Evolutionary conservation across 2,888 invertebrate genomes (phyloP), one percentile per base, ranked within the genome.

Genomic region (Tethea ocularis): DNA sequence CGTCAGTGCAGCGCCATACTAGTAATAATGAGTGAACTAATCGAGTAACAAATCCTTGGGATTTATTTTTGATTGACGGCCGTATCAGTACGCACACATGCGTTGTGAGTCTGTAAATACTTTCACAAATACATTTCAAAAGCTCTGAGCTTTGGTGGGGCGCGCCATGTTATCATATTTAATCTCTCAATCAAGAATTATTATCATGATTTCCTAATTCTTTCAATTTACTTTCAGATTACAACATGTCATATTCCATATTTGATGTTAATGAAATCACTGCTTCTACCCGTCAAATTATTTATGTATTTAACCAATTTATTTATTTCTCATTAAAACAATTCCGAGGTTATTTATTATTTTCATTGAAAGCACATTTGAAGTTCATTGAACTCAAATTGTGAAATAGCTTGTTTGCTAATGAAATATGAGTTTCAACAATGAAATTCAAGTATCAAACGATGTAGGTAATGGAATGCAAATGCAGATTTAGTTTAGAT

Each of bases 291-390:
- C 29, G 29, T 29, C 17, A 53, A 26, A 53, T 53, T 17, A 53
- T 26, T 53, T 17, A 29, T 29, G 52, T 53, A 26, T 53, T 24
- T 29, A 52, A 24, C 29, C 15, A 29, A 52, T 22, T 26, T 53
- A 29, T 29, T 53, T 17, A 29, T 15, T 17, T 5, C 7, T 26
- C n/a, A n/a, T 24, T 24, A 52, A 29, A 52, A 24, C 13, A 13
- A n/a, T 22, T 11, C 23, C 22, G 5, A 23, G 23, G 11, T 15
- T 13, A 51, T 0, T 4, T 51, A 11, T 15, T 51, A 51, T 22
- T 51, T 22, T 51, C 1, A 6, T 51, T 22, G 10, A 51, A 23
- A 6, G 10, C 4, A 8, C 51, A 24, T 4, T 4, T 29, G 24
- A 51, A 11, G 6, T 41, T 6, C 17, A 41, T 17, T 41, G n/a